Conservation (phyloP, 2,113 vertebrate species). For the Boleophthalmus pectinirostris region DNA sequence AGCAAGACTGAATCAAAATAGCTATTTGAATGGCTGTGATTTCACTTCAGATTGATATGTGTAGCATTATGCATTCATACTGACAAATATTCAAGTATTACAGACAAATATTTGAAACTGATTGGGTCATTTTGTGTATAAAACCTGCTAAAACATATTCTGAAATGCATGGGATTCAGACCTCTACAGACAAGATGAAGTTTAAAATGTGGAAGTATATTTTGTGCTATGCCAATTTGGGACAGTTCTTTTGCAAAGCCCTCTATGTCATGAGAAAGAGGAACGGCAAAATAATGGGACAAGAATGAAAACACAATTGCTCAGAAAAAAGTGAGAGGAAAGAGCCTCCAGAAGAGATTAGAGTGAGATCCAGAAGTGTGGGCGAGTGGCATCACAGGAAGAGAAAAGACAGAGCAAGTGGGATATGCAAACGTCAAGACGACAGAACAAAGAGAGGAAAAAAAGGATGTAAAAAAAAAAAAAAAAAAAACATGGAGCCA, state of each 20-base stretch:
- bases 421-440: conserved; percentile 30
- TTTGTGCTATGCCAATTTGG: not conserved
- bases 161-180: not conserved
- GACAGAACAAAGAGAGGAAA: conserved; percentile 19
- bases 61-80: too few relatives aligned
- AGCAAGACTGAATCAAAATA: not conserved
- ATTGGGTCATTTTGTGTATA: too few relatives aligned
- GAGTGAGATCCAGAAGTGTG: conserved; percentile 54
- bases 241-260: not conserved
- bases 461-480: conserved; percentile 27
- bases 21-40: not conserved
- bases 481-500: not conserved
- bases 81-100: too few relatives aligned
- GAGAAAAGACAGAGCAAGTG: conserved; percentile 45
- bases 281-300: conserved; percentile 10
- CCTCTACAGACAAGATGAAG: not conserved
- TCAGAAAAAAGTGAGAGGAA: conserved; percentile 33
- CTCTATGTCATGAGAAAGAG: conserved; percentile 37
- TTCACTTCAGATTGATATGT: not conserved
- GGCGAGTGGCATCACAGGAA: conserved; percentile 47
- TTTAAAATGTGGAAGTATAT: not conserved
- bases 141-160: too few relatives aligned
- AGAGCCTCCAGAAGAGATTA: conserved; percentile 68
- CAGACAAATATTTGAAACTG: too few relatives aligned
- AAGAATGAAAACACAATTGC: conserved; percentile 45